Evolutionary conservation across 2,888 invertebrate species (phyloP), one percentile per base, ranked within the genome.

Genomic region (Lepas anatifera): DNA sequence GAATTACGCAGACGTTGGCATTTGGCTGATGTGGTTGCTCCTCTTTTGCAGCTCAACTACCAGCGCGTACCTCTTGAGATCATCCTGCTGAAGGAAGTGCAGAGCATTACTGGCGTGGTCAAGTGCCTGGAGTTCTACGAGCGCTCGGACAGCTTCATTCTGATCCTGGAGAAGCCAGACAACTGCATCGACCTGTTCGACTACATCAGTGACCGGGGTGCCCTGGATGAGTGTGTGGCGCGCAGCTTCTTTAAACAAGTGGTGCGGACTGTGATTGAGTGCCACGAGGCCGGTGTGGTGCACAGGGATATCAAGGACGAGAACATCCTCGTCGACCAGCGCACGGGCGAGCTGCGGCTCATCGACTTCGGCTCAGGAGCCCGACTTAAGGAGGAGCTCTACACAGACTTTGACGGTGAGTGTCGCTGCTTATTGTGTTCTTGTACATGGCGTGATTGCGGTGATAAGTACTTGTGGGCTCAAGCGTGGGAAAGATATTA

Each of bases 101-200:
- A 79, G 32, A 79, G 82, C 74, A 78, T 84, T 67, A 76, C 79
- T 18, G 85, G 85, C 68, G 83, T 84, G 67, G 83, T 85, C 64
- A 79, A 80, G 70, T 77, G 84, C 72, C 75, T 85, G 74, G 85
- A 85, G 75, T 84, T 81, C 78, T 84, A 79, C 75, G 83, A 84
- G 75, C 77, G 80, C 69, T 75, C 77, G n/a, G 82, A 83, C 75
- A 76, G 77, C 52, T 85, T 81, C 77, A 79, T 85, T 68, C 81
- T 85, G 70, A 80, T 86, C 58, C 84, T 85, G 83, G 84, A 86
- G 75, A 77, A 83, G 68, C 84, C 84, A 6, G 82, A 83, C 68
- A 80, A 81, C 37, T 82, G 80, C 70, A 81, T 81, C 75, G 85
- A 86, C 76, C 79, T 86, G 70, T 86, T 85, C 77, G 85, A 86